These are phyloP conservation scores for Drosophila falleni DNA, from an alignment of 2,888 invertebrate species.

Conservation along the genomic window DNA sequence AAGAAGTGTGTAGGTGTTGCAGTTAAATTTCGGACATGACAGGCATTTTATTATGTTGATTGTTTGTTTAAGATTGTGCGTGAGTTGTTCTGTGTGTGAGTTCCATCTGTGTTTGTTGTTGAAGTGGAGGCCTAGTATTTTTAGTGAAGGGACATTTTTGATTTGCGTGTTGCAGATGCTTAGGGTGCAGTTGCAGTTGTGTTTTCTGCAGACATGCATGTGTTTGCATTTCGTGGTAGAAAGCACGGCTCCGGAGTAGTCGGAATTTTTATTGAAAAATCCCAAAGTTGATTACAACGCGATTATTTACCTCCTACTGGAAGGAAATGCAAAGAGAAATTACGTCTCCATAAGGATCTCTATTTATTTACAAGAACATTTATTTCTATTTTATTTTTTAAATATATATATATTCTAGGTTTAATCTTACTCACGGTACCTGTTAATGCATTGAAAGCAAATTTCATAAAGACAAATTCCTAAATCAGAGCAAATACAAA, in stretches of 20 bases:
- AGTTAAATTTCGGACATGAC: slow-evolving; percentile 19
- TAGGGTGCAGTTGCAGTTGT: slow-evolving; percentile 21
- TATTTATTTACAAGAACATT: too few species aligned
- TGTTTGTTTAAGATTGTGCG: slow-evolving; percentile 30
- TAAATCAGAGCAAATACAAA: too few species aligned
- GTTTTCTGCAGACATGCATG: slow-evolving; percentile 22
- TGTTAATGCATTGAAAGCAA: too few species aligned
- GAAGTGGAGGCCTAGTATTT: slow-evolving; percentile 30
- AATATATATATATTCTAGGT: too few species aligned
- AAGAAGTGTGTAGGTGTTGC: slow-evolving; percentile 20
- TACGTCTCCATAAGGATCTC: too few species aligned
- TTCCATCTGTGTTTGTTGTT: neutral
- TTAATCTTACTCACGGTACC: too few species aligned
- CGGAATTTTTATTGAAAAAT: slow-evolving; percentile 1
- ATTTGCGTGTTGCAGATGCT: slow-evolving; percentile 19
- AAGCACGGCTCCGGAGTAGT: slow-evolving; percentile 8
- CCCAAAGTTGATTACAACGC: too few species aligned
- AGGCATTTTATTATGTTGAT: slow-evolving; percentile 38
- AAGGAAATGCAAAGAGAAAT: too few species aligned
- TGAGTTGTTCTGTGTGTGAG: neutral
- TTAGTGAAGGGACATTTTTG: slow-evolving; percentile 14
- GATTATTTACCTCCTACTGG: too few species aligned
- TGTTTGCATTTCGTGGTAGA: slow-evolving; percentile 25
- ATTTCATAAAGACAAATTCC: too few species aligned
- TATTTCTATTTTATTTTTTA: too few species aligned